Evolutionary conservation across 2,797 vertebrate species (phyloP).

Genomic region (Neopelma chrysocephalum): DNA sequence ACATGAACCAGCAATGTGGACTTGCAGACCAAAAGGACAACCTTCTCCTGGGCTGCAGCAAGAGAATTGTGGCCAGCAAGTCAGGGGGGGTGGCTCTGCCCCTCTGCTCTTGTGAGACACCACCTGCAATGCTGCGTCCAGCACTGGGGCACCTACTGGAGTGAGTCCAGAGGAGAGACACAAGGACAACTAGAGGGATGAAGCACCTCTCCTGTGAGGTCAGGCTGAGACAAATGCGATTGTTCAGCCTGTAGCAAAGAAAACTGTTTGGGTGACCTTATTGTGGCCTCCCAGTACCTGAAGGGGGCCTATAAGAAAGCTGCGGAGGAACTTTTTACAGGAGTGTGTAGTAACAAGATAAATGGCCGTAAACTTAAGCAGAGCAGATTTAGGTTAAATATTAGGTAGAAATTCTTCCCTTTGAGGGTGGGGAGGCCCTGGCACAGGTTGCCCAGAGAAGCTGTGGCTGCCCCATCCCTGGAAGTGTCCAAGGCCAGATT

Average conservation of each 20-base stretch:
- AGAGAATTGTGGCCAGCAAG: background rate
- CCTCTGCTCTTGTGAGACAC: background rate
- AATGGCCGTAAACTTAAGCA: background rate
- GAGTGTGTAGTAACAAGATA: background rate
- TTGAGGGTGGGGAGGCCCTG: background rate
- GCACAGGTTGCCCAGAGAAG: background rate
- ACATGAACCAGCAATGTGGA: background rate
- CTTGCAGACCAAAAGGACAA: background rate
- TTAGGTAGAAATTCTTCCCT: background rate
- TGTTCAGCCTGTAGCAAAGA: background rate
- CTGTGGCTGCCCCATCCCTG: background rate
- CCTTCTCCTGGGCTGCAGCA: background rate
- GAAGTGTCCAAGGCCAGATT: background rate
- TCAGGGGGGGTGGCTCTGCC: background rate
- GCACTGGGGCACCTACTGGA: fast-evolving
- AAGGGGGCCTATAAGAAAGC: background rate
- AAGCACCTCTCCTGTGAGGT: background rate
- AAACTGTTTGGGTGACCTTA: background rate
- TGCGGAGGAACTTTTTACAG: background rate
- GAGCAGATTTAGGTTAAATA: background rate
- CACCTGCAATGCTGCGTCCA: background rate
- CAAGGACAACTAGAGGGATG: background rate
- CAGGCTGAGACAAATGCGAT: background rate
- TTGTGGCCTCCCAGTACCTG: background rate
- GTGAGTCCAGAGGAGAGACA: background rate